Base-by-base conservation (phyloP, 2,797 vertebrate species). In the Spea hammondii region DNA sequence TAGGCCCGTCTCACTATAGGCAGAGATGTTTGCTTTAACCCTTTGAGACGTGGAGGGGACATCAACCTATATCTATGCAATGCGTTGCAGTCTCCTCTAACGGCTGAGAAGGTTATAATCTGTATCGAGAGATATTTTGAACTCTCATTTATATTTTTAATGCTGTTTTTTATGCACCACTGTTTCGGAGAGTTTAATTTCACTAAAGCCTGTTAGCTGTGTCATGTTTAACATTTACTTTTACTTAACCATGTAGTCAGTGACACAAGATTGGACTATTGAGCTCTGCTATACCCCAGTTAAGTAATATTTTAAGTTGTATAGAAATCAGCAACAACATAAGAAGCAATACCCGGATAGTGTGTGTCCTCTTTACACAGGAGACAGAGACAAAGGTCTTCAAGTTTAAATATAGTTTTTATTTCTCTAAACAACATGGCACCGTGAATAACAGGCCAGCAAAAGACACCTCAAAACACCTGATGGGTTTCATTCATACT, bases 101-200 rank as follows among this genome's bases (percentile, higher is more conserved):
- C 50, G 8, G 13, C 79, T 77, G 75, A 67, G 11, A 53, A 60
- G 64, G 75, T 72, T 82, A 73, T 62, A 62, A 62, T 76, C 75
- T 65, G 64, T 77, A 65, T 49, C 64, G 70, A 82, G 70, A 82
- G 70, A 74, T 82, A 82, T 82, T 82, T 82, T 82, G 70, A 82
- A 77, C 79, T 77, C 79, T 82, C 57, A 11, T 60, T 81, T 81
- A 82, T 82, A 77, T 77, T 82, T 82, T 82, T 77, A 77, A 69
- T 17, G 65, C 79, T 64, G 69, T 77, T 81, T 77, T 82, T 77
- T 81, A 77, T 82, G 70, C 75, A 65, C 79, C 49, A 45, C 75
- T 82, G 70, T 82, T 82, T 82, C 76, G 54, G 75, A 70, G 65
- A 82, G 70, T 82, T 82, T 77, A 70, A 64, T 47, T 62, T 64